Evolutionary conservation across 30 jellyfish, hydroid and myxozoan species (phyloP).

Genomic region (Catostylus mosaicus): DNA sequence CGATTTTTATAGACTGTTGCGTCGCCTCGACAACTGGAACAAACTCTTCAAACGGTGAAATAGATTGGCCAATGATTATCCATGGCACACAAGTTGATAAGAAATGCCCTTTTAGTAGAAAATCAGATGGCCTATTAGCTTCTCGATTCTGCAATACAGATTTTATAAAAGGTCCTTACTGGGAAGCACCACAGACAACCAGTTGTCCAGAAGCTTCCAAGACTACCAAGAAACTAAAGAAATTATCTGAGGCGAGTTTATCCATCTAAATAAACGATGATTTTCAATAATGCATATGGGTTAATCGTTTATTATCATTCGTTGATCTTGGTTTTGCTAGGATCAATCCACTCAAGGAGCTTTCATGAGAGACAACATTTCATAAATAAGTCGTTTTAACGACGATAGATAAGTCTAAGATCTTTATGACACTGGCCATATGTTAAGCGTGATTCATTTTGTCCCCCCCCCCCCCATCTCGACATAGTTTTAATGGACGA

Average conservation of each 20-base stretch:
- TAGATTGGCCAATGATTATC: conserved; percentile 25
- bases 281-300: too few relatives aligned
- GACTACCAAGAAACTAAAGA: conserved; percentile 16
- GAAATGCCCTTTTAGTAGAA: conserved; percentile 31
- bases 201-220: conserved; percentile 31
- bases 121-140: conserved; percentile 5
- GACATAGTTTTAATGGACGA: too few relatives aligned
- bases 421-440: too few relatives aligned
- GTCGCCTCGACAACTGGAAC: conserved; percentile 7
- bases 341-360: too few relatives aligned
- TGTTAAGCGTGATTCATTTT: too few relatives aligned
- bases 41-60: conserved; percentile 37
- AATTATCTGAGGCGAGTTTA: conserved; percentile 33
- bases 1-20: conserved; percentile 45
- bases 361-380: too few relatives aligned
- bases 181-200: conserved; percentile 25
- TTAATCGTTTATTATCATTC: too few relatives aligned
- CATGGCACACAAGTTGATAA: not conserved
- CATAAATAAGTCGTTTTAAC: too few relatives aligned
- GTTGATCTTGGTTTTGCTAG: too few relatives aligned
- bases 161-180: conserved; percentile 3
- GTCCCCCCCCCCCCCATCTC: too few relatives aligned
- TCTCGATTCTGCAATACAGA: conserved; percentile 15
- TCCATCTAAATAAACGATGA: too few relatives aligned
- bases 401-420: too few relatives aligned